phyloP scores from a whole-genome alignment of 2,797 vertebrate genomes.

The Phalanger gymnotis region DNA sequence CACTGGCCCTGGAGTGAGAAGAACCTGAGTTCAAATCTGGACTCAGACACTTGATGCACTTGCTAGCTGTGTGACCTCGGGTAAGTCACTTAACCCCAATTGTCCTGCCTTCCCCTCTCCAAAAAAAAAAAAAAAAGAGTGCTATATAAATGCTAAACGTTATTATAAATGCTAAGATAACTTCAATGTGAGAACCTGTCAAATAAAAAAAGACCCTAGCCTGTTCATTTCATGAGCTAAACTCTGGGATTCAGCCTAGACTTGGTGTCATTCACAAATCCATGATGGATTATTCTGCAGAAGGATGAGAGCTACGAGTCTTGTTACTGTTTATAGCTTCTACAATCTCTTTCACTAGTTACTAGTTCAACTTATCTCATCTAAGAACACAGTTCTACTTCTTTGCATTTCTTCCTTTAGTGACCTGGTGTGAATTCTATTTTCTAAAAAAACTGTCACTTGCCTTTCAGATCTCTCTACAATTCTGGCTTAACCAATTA shows the following conservation, averaged over 20 bases:
- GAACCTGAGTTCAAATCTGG: too few species aligned
- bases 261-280: background rate
- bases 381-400: background rate
- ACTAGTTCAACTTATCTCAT: slow-evolving; percentile 17
- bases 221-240: background rate
- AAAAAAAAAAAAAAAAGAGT: too few species aligned
- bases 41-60: too few species aligned
- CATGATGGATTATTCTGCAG: background rate
- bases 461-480: slow-evolving; percentile 19
- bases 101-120: too few species aligned
- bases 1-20: too few species aligned
- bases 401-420: slow-evolving; percentile 8
- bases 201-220: background rate
- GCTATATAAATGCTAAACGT: background rate
- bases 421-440: background rate
- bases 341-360: slow-evolving; percentile 1
- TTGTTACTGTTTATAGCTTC: background rate
- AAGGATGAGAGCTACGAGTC: background rate
- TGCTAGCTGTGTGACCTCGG: too few species aligned
- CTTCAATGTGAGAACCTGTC: background rate
- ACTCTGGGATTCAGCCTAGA: background rate
- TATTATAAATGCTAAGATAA: background rate
- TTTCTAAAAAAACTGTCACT: background rate
- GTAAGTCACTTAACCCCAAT: too few species aligned
- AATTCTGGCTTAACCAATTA: slow-evolving; percentile 9